A percentile compares a stretch with the other conserved stretches of the same genome.
Conservation (phyloP, 2,113 vertebrate genomes). For the Tyrannus savana region DNA sequence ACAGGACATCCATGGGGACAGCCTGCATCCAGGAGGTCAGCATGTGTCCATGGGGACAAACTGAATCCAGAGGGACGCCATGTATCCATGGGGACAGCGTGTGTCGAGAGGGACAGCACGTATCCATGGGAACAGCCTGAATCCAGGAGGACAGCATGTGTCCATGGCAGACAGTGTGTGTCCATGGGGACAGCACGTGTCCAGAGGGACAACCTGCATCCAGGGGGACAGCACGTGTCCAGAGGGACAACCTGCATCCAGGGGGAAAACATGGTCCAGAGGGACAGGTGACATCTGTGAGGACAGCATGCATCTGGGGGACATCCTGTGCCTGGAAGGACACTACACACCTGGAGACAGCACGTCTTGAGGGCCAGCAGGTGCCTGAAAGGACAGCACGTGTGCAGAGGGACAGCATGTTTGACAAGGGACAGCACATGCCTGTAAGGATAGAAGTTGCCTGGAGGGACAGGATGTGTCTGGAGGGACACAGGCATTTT, state of each 20-base stretch:
- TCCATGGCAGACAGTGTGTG: accelerated
- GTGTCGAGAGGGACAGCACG: background rate
- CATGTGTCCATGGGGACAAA: accelerated
- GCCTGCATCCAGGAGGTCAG: background rate
- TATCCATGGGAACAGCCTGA: accelerated
- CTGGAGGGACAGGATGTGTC: background rate
- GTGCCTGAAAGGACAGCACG: background rate
- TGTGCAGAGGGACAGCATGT: background rate
- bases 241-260: too few species aligned
- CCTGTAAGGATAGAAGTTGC: background rate
- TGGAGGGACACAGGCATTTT: background rate
- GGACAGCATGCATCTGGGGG: background rate
- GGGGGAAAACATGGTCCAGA: too few species aligned
- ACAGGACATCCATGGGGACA: background rate
- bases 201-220: background rate
- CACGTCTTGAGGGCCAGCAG: background rate
- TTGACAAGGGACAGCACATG: background rate
- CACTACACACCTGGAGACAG: background rate
- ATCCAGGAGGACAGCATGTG: accelerated
- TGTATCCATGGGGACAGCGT: background rate
- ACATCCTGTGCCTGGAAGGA: background rate
- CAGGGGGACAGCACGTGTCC: background rate
- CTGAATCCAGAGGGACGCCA: accelerated
- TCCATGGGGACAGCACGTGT: background rate
- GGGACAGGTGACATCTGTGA: background rate